Evolutionary conservation across 2,113 vertebrate genomes (phyloP), one percentile per base, ranked within the genome.

Genomic region (Neomonachus schauinslandi): DNA sequence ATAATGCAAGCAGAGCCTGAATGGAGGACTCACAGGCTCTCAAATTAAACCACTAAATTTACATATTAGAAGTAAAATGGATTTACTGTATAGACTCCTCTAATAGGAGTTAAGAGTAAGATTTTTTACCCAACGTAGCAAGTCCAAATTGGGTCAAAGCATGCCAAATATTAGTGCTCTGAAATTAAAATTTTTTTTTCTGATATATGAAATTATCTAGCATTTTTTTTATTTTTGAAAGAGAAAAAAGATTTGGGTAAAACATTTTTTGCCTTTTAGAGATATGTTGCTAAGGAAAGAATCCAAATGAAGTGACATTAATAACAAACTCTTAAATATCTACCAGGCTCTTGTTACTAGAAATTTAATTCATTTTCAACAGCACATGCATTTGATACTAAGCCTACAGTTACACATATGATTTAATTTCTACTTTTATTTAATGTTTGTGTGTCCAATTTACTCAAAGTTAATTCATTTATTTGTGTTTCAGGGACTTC

Each of bases 331-430:
- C 55, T 39, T 91, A 42, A 83, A 53, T 81, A 51, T 65, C 53
- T 42, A 53, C 21, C 7, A 85, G 18, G 11, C 15, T 89, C 36
- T 85, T 92, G 2, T 76, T 92, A 76, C 19, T 79, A 16, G 42
- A 94, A 95, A 89, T 36, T 85, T 26, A 81, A 79, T 85, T 94
- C 6, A 82, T 79, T 94, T 96, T 63, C 55, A 72, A 16, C 31
- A 39, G 67, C 4, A 59, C 33, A 74, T 87, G 12, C 55, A 55
- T 55, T 96, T 67, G 19, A 74, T 67, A 42, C n/a, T 94, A 95
- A 80, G 36, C 33, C 49, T 87, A 59, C 26, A 76, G 36, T 77
- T 96, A 74, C 8, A 14, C 8, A 18, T 65, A 31, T 96, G 69
- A 74, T 90, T 93, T 79, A 85, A 61, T 94, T 87, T 95, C 59